Conservation (phyloP, 1,140 invertebrate species). For the Colletes latitarsis region DNA sequence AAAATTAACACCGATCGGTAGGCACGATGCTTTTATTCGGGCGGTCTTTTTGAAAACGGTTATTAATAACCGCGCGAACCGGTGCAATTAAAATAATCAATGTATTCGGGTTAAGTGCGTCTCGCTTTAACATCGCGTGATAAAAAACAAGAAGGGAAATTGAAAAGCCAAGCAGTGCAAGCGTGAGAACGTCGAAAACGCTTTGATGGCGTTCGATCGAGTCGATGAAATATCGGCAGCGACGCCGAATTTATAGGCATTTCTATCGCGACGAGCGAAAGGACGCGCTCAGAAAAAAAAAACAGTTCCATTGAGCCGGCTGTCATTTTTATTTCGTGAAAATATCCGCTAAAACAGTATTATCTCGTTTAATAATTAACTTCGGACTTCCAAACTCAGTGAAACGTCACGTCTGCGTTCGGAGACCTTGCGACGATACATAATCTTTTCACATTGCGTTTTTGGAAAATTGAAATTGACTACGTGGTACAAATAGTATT, state of each 20-base stretch:
- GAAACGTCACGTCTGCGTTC: too few species aligned
- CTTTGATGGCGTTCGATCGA: constrained; percentile 9
- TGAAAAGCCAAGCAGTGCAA: neutral
- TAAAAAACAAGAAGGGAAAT: neutral
- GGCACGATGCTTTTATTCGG: neutral
- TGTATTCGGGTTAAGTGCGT: constrained; percentile 35
- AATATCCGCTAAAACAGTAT: neutral
- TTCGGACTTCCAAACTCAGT: too few species aligned
- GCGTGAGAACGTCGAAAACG: constrained; percentile 4
- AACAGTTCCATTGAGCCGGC: neutral
- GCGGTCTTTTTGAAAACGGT: constrained; percentile 19
- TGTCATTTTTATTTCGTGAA: neutral
- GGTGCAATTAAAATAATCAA: constrained; percentile 46
- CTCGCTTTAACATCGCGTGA: neutral
- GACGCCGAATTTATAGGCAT: neutral
- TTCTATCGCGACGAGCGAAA: constrained; percentile 4
- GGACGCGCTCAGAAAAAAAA: constrained; percentile 4
- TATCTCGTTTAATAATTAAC: too few species aligned
- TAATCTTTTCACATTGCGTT: too few species aligned
- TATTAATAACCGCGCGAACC: constrained; percentile 33
- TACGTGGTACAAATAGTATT: too few species aligned
- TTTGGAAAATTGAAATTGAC: too few species aligned
- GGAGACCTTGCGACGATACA: too few species aligned
- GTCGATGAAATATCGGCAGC: constrained; percentile 10
- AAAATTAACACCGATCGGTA: too few species aligned